Conservation (phyloP, 2,797 vertebrate genomes). For the Pangasius larnaudii region DNA sequence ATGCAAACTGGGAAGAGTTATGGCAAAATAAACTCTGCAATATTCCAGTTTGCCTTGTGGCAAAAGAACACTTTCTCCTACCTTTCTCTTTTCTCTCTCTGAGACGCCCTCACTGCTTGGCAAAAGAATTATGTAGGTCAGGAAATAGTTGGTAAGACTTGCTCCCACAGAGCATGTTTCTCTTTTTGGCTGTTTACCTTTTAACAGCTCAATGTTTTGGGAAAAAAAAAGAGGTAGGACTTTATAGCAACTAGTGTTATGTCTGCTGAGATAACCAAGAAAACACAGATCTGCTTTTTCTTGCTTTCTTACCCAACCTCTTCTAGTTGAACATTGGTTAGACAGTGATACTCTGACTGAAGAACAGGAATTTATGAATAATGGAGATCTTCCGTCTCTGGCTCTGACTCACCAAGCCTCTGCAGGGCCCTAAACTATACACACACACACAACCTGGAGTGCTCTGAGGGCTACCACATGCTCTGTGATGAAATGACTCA, state of each 20-base stretch:
- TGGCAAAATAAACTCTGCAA: conserved; percentile 51
- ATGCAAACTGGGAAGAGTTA: conserved; percentile 50
- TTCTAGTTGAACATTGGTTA: conserved; percentile 22
- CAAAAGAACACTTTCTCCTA: conserved; percentile 29
- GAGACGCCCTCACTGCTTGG: conserved; percentile 30
- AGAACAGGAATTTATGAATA: conserved; percentile 51
- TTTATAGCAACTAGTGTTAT: conserved; percentile 43
- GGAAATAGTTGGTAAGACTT: conserved; percentile 47
- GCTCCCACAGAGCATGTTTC: conserved; percentile 36
- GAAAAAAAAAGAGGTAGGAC: not conserved
- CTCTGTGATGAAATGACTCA: conserved; percentile 49
- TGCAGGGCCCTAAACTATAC: conserved; percentile 54
- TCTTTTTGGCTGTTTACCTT: conserved; percentile 37
- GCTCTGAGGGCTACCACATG: conserved; percentile 49
- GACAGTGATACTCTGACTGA: conserved; percentile 9
- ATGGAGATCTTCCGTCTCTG: conserved; percentile 50
- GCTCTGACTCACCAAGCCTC: conserved; percentile 60
- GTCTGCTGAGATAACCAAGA: conserved; percentile 26
- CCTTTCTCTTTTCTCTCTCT: conserved; percentile 22
- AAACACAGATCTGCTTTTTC: conserved; percentile 14
- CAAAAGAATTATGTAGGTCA: conserved; percentile 57
- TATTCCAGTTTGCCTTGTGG: conserved; percentile 35
- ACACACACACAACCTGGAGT: conserved; percentile 58
- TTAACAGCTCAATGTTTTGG: conserved; percentile 11
- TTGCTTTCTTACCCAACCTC: conserved; percentile 6